A percentile compares a stretch with the other conserved stretches of the same genome.
phyloP scores from a whole-genome alignment of 2,888 invertebrate genomes.

The Lampropteryx suffumata region DNA sequence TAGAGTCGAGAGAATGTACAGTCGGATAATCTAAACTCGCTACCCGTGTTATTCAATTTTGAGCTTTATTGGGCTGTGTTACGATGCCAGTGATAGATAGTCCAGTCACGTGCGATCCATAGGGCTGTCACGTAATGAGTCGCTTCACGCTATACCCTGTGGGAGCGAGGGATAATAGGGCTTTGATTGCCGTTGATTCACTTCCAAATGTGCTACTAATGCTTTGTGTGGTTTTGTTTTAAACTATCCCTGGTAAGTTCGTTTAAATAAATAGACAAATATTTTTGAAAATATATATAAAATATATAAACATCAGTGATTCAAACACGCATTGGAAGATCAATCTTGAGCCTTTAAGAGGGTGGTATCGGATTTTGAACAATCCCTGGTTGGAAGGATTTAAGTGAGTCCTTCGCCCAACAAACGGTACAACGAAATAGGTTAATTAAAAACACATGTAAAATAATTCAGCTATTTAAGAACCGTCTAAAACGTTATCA shows the following conservation, averaged over 20 bases:
- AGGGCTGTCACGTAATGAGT: slow-evolving; percentile 32
- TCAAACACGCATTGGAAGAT: no score
- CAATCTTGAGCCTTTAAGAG: no score
- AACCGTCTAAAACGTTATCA: no score
- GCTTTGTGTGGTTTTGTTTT: slow-evolving; percentile 16
- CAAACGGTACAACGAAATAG: no score
- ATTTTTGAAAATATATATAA: no score
- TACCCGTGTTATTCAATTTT: slow-evolving; percentile 20
- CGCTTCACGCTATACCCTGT: slow-evolving; percentile 25
- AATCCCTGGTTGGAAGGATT: no score
- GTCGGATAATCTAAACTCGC: slow-evolving; percentile 5
- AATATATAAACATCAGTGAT: no score
- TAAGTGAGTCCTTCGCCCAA: no score
- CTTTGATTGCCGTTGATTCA: slow-evolving; percentile 34
- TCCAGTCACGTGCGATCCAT: slow-evolving; percentile 26
- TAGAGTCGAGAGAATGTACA: slow-evolving; percentile 5
- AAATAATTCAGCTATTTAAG: no score
- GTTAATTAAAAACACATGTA: no score
- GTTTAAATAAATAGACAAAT: slow-evolving; percentile 9
- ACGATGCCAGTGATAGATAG: slow-evolving; percentile 14
- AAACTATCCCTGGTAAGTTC: slow-evolving; percentile 3
- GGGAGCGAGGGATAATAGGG: slow-evolving; percentile 28
- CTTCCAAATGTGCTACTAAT: slow-evolving; percentile 28
- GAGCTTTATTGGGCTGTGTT: slow-evolving; percentile 22
- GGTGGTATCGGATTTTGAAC: no score